phyloP scores from a whole-genome alignment of 2,888 invertebrate genomes.

The Ditula angustiorana region DNA sequence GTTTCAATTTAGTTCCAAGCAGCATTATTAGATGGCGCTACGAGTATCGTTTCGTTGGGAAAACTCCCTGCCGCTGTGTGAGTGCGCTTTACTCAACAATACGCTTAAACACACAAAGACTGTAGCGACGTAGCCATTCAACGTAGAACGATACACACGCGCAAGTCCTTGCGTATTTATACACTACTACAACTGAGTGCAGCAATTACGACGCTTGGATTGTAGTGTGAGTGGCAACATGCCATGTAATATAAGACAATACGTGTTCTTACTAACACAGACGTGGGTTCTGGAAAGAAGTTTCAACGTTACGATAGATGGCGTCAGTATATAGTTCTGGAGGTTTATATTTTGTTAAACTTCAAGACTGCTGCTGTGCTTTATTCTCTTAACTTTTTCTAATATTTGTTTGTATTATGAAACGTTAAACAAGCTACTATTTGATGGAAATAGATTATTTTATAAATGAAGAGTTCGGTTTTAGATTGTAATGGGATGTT shows the following conservation, averaged over 20 bases:
- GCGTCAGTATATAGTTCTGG: conserved; percentile 50
- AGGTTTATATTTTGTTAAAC: too few relatives aligned
- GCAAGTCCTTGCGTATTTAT: conserved; percentile 42
- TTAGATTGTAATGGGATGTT: too few relatives aligned
- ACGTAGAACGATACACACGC: conserved; percentile 53
- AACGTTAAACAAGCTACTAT: too few relatives aligned
- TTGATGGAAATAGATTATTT: too few relatives aligned
- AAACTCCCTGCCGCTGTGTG: conserved; percentile 63
- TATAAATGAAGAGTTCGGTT: too few relatives aligned
- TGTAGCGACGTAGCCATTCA: conserved; percentile 41
- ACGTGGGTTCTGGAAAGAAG: conserved; percentile 43
- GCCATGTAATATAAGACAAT: conserved; percentile 49
- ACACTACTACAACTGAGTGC: conserved; percentile 4
- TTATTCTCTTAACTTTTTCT: too few relatives aligned
- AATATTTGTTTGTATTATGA: too few relatives aligned
- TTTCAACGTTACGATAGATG: conserved; percentile 60
- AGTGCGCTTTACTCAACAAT: conserved; percentile 52
- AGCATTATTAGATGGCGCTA: conserved; percentile 74
- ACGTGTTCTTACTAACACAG: conserved; percentile 50
- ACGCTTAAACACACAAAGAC: conserved; percentile 51
- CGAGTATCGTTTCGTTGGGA: conserved; percentile 54
- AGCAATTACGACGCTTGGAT: conserved; percentile 3
- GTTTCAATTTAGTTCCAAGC: conserved; percentile 54
- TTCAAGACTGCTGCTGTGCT: too few relatives aligned
- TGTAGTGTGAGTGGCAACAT: conserved; percentile 14